Percentiles rank a stretch among this genome's conserved stretches.
phyloP scores from a whole-genome alignment of 2,888 invertebrate species.

The Habrosyne pyritoides region DNA sequence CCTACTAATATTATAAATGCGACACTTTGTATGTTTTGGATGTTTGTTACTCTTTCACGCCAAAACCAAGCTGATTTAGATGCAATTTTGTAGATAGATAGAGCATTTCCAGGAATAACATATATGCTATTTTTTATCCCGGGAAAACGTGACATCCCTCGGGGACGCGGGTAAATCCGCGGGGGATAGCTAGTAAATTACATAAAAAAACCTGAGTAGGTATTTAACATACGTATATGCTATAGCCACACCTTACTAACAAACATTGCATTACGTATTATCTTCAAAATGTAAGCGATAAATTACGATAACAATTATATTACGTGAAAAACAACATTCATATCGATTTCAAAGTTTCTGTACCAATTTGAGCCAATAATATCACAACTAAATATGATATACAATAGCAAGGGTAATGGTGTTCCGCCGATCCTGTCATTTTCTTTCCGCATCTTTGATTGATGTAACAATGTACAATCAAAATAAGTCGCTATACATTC shows the following conservation, averaged over 20 bases:
- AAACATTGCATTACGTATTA: background rate
- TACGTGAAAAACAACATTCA: background rate
- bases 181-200: no score
- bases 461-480: constrained; percentile 28
- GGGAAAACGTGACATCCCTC: no score
- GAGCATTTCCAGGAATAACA: no score
- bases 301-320: constrained; percentile 1
- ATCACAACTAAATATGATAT: background rate
- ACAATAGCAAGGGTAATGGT: constrained; percentile 11
- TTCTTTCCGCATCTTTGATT: constrained; percentile 41
- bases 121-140: no score
- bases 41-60: no score
- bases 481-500: background rate
- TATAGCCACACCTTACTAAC: background rate
- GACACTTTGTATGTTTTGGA: no score
- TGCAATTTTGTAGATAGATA: no score
- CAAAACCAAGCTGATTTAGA: no score
- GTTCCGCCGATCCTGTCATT: constrained; percentile 40
- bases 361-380: background rate
- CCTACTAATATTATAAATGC: no score
- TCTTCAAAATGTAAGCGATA: constrained; percentile 4
- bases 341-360: background rate
- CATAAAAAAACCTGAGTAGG: background rate
- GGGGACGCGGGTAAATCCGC: no score
- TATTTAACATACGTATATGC: background rate